phyloP scores from a whole-genome alignment of 2,888 invertebrate species.

The Tuberolachnus salignus region DNA sequence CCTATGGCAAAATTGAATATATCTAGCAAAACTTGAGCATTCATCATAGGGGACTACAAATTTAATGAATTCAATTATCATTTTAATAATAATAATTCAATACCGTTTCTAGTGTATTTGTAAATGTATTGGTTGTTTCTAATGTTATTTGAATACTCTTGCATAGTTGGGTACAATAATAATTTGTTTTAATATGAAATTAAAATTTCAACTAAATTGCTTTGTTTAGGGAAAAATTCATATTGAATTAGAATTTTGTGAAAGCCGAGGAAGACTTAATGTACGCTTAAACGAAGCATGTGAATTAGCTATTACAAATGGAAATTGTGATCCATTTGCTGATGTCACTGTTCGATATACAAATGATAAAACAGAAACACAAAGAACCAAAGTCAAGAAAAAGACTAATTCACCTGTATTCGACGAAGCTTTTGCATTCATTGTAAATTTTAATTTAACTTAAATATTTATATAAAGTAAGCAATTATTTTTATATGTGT shows the following conservation, averaged over 20 bases:
- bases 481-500: not conserved
- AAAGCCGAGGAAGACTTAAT: conserved; percentile 58
- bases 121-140: too few relatives aligned
- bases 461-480: conserved; percentile 6
- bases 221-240: conserved; percentile 72
- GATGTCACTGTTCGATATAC: conserved; percentile 79
- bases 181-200: not conserved
- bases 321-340: conserved; percentile 90
- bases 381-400: conserved; percentile 84
- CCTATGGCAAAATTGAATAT: too few relatives aligned
- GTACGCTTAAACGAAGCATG: conserved; percentile 78
- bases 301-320: conserved; percentile 86
- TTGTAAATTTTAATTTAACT: conserved; percentile 62
- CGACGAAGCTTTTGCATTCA: conserved; percentile 85
- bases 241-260: conserved; percentile 76
- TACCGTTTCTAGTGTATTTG: too few relatives aligned
- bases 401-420: conserved; percentile 89
- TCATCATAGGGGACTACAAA: too few relatives aligned
- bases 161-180: too few relatives aligned
- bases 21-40: too few relatives aligned
- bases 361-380: conserved; percentile 78
- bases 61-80: too few relatives aligned
- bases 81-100: too few relatives aligned
- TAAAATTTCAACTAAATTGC: conserved; percentile 1
- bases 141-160: too few relatives aligned